Base-by-base conservation (phyloP, 2,888 invertebrate species). In the Selenia dentaria region DNA sequence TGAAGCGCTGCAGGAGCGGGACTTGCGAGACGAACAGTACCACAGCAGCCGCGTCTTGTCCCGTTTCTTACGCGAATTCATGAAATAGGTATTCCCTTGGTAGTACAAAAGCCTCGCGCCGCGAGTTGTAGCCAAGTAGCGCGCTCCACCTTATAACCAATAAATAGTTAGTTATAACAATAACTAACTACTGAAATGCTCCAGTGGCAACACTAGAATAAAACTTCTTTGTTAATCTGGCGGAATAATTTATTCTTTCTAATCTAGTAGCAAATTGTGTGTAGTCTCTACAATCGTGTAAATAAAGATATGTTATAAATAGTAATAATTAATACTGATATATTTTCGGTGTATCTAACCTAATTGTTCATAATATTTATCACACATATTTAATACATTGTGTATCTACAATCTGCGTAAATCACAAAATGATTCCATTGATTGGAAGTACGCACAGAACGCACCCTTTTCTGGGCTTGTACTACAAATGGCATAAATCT, bases 11-110 rank as follows among this genome's bases (percentile, higher is more conserved):
- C 84, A 85, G 48, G 67, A 71, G 13, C 69, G 70, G 6, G 79
- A 80, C 53, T 74, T 81, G 42, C 82, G 64, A n/a, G 77, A 78
- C 1, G 82, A 83, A 51, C 83, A 81, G 64, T 79, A 83, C 80
- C 82, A 83, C 22, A 82, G 69, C 27, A 79, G 61, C 3, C 79
- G 69, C 8, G 71, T 53, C 45, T 71, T 65, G 39, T 70, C 64
- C 52, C 70, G 67, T 18, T 63, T 71, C 52, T 72, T 76, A 27
- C 74, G 64, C 36, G 72, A 73, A 62, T 82, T 81, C 46, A 77
- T 73, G 72, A 80, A 81, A 67, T 70, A 83, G 0, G 79, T 83
- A 56, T 83, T 76, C 43, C 80, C 81, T 43, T 71, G 69, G 70
- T 74, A 78, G 64, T 74, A 75, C 24, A 83, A 70, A 39, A 82